Percentiles rank a stretch among this genome's conserved stretches.
Conservation (phyloP, 2,113 vertebrate species). For the Spea bombifrons region DNA sequence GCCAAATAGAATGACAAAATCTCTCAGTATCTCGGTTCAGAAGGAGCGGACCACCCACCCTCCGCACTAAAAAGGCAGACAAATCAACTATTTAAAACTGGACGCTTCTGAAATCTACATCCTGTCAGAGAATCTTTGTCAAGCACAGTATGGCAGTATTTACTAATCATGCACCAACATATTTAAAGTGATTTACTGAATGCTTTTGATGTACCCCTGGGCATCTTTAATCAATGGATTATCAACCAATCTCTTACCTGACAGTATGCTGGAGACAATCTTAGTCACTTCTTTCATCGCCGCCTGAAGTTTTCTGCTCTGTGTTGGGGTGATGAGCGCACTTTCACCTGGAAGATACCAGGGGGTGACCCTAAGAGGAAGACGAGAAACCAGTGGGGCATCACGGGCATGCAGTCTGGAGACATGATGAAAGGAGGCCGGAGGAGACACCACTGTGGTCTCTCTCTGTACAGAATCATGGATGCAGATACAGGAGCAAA, state of each 20-base stretch:
- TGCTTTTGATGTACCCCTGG: too few relatives aligned
- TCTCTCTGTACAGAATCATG: conserved; percentile 27
- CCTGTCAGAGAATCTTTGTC: too few relatives aligned
- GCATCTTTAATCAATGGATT: background rate
- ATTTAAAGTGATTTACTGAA: too few relatives aligned
- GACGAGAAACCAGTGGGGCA: conserved; percentile 29
- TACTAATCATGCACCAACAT: too few relatives aligned
- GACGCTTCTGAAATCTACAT: too few relatives aligned
- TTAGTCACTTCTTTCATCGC: conserved; percentile 61
- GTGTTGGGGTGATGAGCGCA: conserved; percentile 48
- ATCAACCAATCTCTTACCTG: conserved; percentile 50
- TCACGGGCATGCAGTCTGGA: background rate
- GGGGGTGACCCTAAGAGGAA: conserved; percentile 67
- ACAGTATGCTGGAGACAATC: conserved; percentile 60
- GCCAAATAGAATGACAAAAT: conserved; percentile 74
- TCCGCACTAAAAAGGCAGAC: conserved; percentile 54
- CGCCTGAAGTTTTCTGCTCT: conserved; percentile 54
- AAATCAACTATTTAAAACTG: background rate
- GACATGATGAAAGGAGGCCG: background rate
- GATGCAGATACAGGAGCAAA: conserved; percentile 7
- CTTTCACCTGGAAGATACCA: conserved; percentile 59
- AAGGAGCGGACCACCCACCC: conserved; percentile 52
- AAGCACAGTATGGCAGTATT: too few relatives aligned
- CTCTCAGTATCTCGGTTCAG: conserved; percentile 69
- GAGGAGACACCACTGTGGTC: conserved; percentile 27